phyloP scores from a whole-genome alignment of 2,113 vertebrate genomes.

The Neoarius graeffei region DNA sequence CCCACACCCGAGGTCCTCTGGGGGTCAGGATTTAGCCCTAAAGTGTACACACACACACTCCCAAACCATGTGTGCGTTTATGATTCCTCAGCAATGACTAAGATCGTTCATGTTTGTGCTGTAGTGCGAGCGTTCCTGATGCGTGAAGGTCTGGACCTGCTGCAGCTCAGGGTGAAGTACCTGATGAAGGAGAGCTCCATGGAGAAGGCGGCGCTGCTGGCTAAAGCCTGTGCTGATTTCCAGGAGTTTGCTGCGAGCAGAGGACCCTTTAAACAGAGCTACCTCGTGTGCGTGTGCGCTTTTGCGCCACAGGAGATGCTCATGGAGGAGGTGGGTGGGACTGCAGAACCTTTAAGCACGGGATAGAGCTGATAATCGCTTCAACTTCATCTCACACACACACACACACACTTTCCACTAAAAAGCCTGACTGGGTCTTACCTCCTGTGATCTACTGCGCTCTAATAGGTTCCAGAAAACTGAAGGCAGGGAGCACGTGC shows the following conservation, averaged over 20 bases:
- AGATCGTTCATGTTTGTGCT: neutral
- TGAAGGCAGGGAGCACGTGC: neutral
- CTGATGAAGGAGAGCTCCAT: conserved; percentile 87
- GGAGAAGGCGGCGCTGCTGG: conserved; percentile 82
- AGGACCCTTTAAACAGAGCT: conserved; percentile 90
- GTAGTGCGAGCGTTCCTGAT: conserved; percentile 85
- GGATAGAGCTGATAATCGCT: neutral
- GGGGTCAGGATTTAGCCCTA: neutral
- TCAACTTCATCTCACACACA: neutral
- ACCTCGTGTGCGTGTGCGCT: conserved; percentile 90
- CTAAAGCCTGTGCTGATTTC: conserved; percentile 85
- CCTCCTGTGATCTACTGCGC: neutral
- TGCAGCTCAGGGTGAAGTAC: conserved; percentile 93
- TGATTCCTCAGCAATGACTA: neutral
- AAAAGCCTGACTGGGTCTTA: neutral
- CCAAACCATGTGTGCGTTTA: neutral
- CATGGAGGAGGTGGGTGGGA: conserved; percentile 85
- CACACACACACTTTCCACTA: neutral
- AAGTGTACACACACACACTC: too few species aligned
- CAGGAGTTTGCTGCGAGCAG: conserved; percentile 81
- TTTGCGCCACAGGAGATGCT: conserved; percentile 84
- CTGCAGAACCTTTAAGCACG: neutral
- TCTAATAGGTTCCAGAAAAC: neutral
- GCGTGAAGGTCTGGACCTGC: conserved; percentile 84
- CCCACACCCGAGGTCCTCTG: neutral